Percentiles rank a stretch among this genome's conserved stretches.
Evolutionary conservation across 2,888 invertebrate species (phyloP).

Genomic region (Aphidoletes aphidimyza): DNA sequence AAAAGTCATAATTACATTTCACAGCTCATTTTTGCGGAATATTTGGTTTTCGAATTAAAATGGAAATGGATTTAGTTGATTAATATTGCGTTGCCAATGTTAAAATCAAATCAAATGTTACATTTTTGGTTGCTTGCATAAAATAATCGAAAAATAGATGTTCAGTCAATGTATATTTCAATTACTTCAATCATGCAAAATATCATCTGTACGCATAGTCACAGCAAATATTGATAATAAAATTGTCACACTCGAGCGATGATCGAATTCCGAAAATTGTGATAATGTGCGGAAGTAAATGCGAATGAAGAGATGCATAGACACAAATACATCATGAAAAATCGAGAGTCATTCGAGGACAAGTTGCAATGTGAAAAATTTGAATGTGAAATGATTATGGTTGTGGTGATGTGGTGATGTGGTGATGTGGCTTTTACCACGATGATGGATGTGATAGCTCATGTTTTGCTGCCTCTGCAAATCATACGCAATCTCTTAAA

Average conservation of each 20-base stretch:
- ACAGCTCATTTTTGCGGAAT: too few relatives aligned
- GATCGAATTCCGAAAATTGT: conserved; percentile 13
- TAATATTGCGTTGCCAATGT: too few relatives aligned
- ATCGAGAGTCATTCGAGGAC: background rate
- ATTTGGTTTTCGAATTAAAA: too few relatives aligned
- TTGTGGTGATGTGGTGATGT: too few relatives aligned
- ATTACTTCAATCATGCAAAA: background rate
- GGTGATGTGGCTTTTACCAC: too few relatives aligned
- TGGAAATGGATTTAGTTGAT: too few relatives aligned
- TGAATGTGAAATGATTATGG: background rate
- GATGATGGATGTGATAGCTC: background rate
- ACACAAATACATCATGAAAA: too few relatives aligned
- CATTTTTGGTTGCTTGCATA: background rate
- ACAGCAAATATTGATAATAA: background rate
- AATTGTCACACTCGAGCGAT: conserved; percentile 6
- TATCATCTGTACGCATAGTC: background rate
- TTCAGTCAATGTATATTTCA: conserved; percentile 5
- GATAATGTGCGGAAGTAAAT: background rate
- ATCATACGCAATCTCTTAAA: background rate
- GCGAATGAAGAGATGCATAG: background rate
- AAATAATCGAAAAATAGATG: background rate
- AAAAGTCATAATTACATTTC: too few relatives aligned
- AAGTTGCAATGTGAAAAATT: background rate
- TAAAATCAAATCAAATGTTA: too few relatives aligned
- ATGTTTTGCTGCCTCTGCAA: background rate